These are phyloP conservation scores for Pseudolaguvia tuberculata DNA, from an alignment of 2,113 vertebrate genomes.

Conservation along the genomic window DNA sequence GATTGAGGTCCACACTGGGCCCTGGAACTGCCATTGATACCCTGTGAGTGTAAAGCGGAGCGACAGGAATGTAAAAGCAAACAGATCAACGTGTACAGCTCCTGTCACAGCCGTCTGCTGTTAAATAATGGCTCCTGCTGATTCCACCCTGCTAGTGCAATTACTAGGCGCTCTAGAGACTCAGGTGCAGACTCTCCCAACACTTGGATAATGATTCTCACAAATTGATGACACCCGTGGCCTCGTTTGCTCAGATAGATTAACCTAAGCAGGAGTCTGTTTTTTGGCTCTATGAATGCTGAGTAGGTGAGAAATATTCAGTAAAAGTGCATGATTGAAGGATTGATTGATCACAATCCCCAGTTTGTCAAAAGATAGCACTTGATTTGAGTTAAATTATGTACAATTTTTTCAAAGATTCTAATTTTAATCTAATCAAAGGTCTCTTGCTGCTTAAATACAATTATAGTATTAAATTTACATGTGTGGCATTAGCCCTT, in stretches of 20 bases:
- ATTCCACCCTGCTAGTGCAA: slow-evolving; percentile 58
- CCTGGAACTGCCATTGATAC: slow-evolving; percentile 33
- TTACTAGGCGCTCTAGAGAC: slow-evolving; percentile 55
- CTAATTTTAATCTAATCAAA: background rate
- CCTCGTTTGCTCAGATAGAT: slow-evolving; percentile 50
- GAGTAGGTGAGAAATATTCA: slow-evolving; percentile 31
- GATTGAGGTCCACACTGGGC: slow-evolving; percentile 18
- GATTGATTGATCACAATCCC: background rate
- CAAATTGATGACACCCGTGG: slow-evolving; percentile 55
- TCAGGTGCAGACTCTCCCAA: slow-evolving; percentile 44
- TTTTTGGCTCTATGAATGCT: slow-evolving; percentile 16
- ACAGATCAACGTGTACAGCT: slow-evolving; percentile 50
- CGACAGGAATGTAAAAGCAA: slow-evolving; percentile 50
- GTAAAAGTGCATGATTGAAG: slow-evolving; percentile 4
- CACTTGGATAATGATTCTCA: slow-evolving; percentile 54
- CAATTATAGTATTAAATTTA: background rate
- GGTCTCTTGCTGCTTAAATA: background rate
- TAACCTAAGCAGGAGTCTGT: slow-evolving; percentile 42
- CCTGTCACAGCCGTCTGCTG: slow-evolving; percentile 47
- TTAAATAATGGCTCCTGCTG: slow-evolving; percentile 55
- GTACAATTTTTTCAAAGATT: background rate
- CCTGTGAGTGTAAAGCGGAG: slow-evolving; percentile 47
- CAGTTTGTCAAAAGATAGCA: background rate
- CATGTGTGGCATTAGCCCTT: too few species aligned
- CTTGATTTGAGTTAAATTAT: background rate